Evolutionary conservation across 2,888 invertebrate species (phyloP), one percentile per base, ranked within the genome.

Genomic region (Timandra comae): DNA sequence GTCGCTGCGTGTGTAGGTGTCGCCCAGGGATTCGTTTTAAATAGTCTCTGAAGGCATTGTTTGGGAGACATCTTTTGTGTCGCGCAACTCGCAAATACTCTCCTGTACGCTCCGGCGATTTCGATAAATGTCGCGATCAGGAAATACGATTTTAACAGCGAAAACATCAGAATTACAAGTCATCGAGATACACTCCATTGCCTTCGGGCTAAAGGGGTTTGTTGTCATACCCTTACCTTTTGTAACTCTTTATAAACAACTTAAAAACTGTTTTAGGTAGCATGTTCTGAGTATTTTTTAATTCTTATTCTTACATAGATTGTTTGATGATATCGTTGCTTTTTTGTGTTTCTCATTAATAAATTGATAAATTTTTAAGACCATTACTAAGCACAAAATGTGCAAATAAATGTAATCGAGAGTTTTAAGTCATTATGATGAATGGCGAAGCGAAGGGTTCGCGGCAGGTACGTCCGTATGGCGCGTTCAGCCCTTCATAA

Each of bases 91-190:
- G 62, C 52, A 52, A 66, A 63, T 59, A 57, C 68, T 68, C 79
- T 82, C 62, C 70, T 70, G 62, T 58, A 41, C 75, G 84, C 82
- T 61, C 55, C 76, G 58, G 52, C 72, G 70, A 53, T 61, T 75
- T 42, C 51, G 62, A 63, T 77, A 67, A 84, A 84, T 81, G 72
- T 66, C 62, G 56, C 54, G 57, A 57, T 72, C 74, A 82, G 84
- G 82, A 85, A 85, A 85, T 82, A 71, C 77, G 85, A 84, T 82
- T 84, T 84, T 75, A 82, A 84, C 71, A 78, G 73, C 68, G 74
- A 73, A 84, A 84, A 85, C 80, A 84, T 80, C 66, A 56, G 68
- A 81, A 78, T 79, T 79, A 84, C 81, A 77, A 80, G 79, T 81
- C 80, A 82, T 84, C 69, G 63, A 47, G 63, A 63, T 67, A 48